Base-by-base conservation (phyloP, 2,888 invertebrate species). In the Pterostichus niger region DNA sequence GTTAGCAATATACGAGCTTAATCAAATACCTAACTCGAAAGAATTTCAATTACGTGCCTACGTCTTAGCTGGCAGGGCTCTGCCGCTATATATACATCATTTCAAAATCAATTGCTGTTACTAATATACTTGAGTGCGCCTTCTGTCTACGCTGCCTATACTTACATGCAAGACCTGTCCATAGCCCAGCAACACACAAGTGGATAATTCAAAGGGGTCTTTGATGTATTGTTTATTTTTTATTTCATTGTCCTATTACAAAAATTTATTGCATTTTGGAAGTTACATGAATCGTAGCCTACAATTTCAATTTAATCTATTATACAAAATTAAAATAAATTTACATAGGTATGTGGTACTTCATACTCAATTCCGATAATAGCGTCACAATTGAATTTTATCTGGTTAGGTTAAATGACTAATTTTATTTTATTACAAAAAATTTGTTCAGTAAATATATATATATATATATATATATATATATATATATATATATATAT, bases 21-120 rank as follows among this genome's bases (percentile, higher is more conserved):
- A 86, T 86, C 86, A 87, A 88, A 88, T 87, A 86, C 85, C 86
- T 87, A 86, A 87, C 86, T 84, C 87, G 79, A 85, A 89, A 88
- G 89, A 89, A 89, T 89, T 89, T 89, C 88, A 88, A 89, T 89
- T 88, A 87, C 86, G 86, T 84, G 84, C 85, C 75, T 75, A 75
- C 31, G 52, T 75, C 56, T 56, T 77, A 56, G 75, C 49, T 10
- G 24, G 52, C 31, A 49, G 56, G 77, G 56, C 24, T 46, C 17
- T 6, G 77, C 52, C 35, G 35, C 56, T 77, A 61, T 82, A 49
- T 61, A 82, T 83, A 83, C 83, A 83, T 83, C 76, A 83, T 64
- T 77, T 83, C 77, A 83, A 83, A 83, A 83, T 83, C 77, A 83
- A 83, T 83, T 68, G 83, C 76, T 77, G 83, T 75, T 75, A 52